Conservation (phyloP, 2,797 vertebrate genomes). For the Corythornis leucogaster region DNA sequence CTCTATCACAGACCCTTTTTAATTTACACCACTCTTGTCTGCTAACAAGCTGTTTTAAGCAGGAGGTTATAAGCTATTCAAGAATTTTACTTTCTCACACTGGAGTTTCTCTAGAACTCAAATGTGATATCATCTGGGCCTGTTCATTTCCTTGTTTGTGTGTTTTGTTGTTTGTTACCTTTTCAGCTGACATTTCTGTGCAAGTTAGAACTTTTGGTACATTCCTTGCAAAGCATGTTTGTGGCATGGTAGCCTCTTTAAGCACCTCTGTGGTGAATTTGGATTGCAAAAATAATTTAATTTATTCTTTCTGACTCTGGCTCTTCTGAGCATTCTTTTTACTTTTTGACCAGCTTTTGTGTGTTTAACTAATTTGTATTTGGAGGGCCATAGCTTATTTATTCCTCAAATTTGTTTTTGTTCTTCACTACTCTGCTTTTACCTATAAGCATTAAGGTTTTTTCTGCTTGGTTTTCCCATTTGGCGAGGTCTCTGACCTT, state of each 20-base stretch:
- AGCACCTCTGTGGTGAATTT: not conserved
- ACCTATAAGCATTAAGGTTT: not conserved
- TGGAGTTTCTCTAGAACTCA: not conserved
- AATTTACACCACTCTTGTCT: not conserved
- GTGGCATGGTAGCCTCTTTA: not conserved
- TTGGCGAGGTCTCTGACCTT: not conserved
- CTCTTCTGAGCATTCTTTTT: not conserved
- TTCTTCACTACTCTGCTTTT: not conserved
- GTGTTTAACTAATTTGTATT: not conserved
- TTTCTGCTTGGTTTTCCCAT: not conserved
- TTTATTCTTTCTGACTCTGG: not conserved
- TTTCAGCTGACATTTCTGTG: not conserved
- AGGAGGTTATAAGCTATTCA: slow-evolving; percentile 8
- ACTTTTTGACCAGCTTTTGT: not conserved
- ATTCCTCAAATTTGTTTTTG: not conserved
- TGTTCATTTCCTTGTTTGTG: not conserved
- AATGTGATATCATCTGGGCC: not conserved
- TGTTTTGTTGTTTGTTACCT: not conserved
- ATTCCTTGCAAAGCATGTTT: not conserved
- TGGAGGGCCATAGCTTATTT: not conserved
- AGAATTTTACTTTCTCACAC: slow-evolving; percentile 17
- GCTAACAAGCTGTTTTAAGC: not conserved
- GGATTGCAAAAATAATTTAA: not conserved
- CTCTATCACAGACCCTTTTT: not conserved
- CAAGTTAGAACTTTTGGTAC: not conserved